These are phyloP conservation scores for Drosophila littoralis DNA, from an alignment of 1,140 invertebrate species.

Conservation along the genomic window DNA sequence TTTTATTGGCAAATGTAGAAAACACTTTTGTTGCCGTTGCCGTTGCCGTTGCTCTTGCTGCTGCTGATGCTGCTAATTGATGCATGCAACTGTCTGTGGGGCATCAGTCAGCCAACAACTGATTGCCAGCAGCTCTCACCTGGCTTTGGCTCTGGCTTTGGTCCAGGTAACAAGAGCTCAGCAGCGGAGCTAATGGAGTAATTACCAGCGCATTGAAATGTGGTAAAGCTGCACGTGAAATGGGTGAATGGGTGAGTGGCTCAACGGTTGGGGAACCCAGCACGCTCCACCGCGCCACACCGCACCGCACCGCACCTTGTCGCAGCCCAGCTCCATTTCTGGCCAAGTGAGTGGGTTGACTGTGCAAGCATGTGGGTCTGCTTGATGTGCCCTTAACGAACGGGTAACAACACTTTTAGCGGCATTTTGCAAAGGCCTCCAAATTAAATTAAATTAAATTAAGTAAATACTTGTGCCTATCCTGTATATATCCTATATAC, in stretches of 20 bases:
- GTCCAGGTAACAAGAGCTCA: conserved; percentile 23
- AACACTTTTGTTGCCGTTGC: conserved; percentile 5
- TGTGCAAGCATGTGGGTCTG: conserved; percentile 14
- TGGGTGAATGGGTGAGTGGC: conserved; percentile 59
- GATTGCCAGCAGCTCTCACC: conserved; percentile 43
- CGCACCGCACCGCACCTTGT: background rate
- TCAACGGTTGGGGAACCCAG: background rate
- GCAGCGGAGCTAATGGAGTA: conserved; percentile 62
- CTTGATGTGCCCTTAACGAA: background rate
- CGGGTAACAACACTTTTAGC: background rate
- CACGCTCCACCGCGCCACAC: background rate
- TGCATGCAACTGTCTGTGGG: conserved; percentile 35
- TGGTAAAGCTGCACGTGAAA: conserved; percentile 53
- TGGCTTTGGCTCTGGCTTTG: conserved; percentile 1
- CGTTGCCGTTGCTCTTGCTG: conserved; percentile 23
- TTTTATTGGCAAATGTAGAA: conserved; percentile 16
- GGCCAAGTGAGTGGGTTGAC: conserved; percentile 28
- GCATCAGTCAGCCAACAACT: conserved; percentile 23
- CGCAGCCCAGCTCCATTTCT: background rate
- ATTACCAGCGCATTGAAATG: conserved; percentile 70
- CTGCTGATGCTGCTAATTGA: conserved; percentile 55
- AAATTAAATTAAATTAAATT: too few species aligned
- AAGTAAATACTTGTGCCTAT: too few species aligned
- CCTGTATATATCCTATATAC: too few species aligned
- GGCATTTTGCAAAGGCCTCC: background rate